A percentile compares a stretch with the other conserved stretches of the same genome.
phyloP scores from a whole-genome alignment of 2,113 vertebrate genomes.

The Ranitomeya variabilis region DNA sequence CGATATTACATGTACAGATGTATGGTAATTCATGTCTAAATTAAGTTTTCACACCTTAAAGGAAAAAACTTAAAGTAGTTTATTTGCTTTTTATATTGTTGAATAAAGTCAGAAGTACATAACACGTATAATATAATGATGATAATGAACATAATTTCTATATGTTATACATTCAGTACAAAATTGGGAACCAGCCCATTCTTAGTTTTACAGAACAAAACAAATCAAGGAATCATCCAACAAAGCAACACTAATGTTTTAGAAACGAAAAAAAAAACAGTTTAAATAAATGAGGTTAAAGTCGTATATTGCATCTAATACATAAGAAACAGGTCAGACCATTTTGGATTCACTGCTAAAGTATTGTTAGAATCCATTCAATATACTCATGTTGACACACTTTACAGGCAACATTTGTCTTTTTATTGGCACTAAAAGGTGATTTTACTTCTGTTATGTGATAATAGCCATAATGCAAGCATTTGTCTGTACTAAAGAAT shows the following conservation, averaged over 20 bases:
- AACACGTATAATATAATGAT: slow-evolving; percentile 24
- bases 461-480: not conserved
- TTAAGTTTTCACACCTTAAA: not conserved
- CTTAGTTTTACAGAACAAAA: slow-evolving; percentile 67
- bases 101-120: slow-evolving; percentile 47
- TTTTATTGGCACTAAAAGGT: not conserved
- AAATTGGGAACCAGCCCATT: slow-evolving; percentile 78
- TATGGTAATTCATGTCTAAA: not conserved
- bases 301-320: slow-evolving; percentile 48
- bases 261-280: slow-evolving; percentile 50
- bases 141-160: slow-evolving; percentile 51
- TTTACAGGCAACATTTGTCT: slow-evolving; percentile 6
- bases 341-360: not conserved
- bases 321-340: not conserved
- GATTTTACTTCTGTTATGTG: not conserved
- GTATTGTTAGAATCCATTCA: not conserved
- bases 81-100: slow-evolving; percentile 33
- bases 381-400: not conserved
- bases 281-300: slow-evolving; percentile 63
- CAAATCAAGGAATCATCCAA: slow-evolving; percentile 54
- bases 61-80: slow-evolving; percentile 19
- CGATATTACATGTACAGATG: not conserved
- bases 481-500: not conserved
- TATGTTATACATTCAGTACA: slow-evolving; percentile 49
- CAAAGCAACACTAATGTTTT: slow-evolving; percentile 55